phyloP scores from a whole-genome alignment of 2,888 invertebrate genomes.

The Drosophila macrospina region DNA sequence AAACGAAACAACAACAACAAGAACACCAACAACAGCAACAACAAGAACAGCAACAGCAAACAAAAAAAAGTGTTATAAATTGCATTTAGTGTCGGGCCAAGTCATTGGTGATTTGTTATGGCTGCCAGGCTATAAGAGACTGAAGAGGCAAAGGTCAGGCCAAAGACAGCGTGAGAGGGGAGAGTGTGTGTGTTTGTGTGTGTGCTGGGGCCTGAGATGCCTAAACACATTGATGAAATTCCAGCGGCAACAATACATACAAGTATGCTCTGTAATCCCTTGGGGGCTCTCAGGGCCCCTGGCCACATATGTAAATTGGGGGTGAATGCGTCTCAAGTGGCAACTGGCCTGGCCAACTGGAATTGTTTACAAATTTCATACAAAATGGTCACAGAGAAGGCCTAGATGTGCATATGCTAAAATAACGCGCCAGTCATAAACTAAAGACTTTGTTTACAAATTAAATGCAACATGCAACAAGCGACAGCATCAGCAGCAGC shows the following conservation, averaged over 20 bases:
- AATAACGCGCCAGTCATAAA: conserved; percentile 79
- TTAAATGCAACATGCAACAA: conserved; percentile 80
- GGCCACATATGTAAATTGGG: conserved; percentile 52
- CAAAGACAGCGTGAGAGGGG: not conserved
- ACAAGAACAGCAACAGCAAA: conserved; percentile 1
- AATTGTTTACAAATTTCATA: conserved; percentile 81
- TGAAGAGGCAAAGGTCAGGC: conserved; percentile 23
- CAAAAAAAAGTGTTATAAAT: conserved; percentile 72
- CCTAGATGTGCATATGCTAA: conserved; percentile 69
- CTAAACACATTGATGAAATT: conserved; percentile 69
- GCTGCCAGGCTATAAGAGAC: conserved; percentile 48
- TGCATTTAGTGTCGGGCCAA: conserved; percentile 77
- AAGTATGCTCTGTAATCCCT: not conserved
- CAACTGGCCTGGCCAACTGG: conserved; percentile 48
- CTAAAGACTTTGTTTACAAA: conserved; percentile 83
- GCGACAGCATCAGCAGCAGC: conserved; percentile 51
- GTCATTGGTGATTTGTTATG: conserved; percentile 78
- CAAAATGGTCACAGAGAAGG: conserved; percentile 55
- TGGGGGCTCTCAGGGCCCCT: not conserved
- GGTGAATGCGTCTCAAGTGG: conserved; percentile 56
- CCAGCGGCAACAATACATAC: conserved; percentile 52
- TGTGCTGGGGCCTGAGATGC: too few relatives aligned
- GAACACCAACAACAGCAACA: not conserved
- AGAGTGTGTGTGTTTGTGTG: too few relatives aligned
- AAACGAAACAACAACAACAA: conserved; percentile 2